Evolutionary conservation across 2,113 vertebrate genomes (phyloP), one percentile per base, ranked within the genome.

Genomic region (Rynchops niger): DNA sequence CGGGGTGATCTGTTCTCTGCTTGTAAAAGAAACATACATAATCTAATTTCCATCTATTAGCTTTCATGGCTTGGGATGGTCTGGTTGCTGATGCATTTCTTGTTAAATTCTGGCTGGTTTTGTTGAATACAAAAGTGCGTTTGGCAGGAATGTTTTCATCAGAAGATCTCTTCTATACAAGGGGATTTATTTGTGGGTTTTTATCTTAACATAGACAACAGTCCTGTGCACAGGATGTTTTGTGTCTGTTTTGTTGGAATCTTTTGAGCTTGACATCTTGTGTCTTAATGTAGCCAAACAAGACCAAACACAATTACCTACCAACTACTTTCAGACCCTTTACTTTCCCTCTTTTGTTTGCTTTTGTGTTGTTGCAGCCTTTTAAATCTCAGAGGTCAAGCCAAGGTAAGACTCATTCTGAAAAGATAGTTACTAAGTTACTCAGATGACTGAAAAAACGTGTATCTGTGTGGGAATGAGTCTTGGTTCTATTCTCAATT

Each of bases 121-220:
- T 5, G 5, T 9, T 30, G 21, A 40, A 30, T 15, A 3, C 42
- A 30, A 3, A 71, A 53, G 9, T 8, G 11, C 3, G 0, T 58
- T 47, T 47, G 23, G 6, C 4, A 11, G 1, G 6, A 59, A 14
- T 18, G 4, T 74, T 86, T 49, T 15, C 30, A 40, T 56, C 36
- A 2, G 3, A 76, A 55, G 19, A 17, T 40, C 69, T 78, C 30
- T 71, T 25, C 52, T 15, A 2, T 5, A 4, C 26, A 12, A 12
- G 15, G 12, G 40, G 19, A 30, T 86, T 58, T 52, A 4, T 27
- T n/a, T 34, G 14, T 34, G 59, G 5, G 7, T 30, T 43, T 73
- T 82, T 52, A 34, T 16, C 17, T 27, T 3, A 3, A 12, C 26
- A 7, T 2, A 50, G 2, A 0, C 52, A 61, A 9, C 69, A 66